Conservation (phyloP, 2,797 vertebrate genomes). For the Sparus aurata region DNA sequence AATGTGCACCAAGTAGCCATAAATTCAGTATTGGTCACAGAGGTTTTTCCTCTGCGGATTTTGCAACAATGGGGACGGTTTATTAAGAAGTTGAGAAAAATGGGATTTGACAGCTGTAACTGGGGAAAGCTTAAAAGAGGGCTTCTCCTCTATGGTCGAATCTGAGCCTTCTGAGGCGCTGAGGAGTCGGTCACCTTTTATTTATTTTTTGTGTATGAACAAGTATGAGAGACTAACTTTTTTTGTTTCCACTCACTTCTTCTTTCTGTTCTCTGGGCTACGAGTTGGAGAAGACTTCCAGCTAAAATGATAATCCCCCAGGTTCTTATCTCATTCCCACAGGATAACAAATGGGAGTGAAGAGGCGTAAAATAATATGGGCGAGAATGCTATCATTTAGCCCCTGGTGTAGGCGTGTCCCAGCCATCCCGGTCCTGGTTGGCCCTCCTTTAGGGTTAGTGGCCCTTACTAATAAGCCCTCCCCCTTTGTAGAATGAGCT, state of each 20-base stretch:
- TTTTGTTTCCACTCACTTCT: constrained; percentile 37
- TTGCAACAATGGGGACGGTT: constrained; percentile 67
- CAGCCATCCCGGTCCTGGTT: constrained; percentile 71
- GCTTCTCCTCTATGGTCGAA: constrained; percentile 50
- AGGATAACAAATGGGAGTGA: constrained; percentile 96
- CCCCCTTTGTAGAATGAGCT: constrained; percentile 64
- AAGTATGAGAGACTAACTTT: constrained; percentile 27
- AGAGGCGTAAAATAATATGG: constrained; percentile 98
- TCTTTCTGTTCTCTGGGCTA: neutral
- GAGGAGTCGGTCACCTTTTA: constrained; percentile 33
- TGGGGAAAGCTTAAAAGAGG: constrained; percentile 59
- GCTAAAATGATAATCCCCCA: constrained; percentile 89
- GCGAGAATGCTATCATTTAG: constrained; percentile 93
- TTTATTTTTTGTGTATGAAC: neutral
- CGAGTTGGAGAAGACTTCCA: constrained; percentile 87
- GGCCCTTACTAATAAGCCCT: constrained; percentile 65
- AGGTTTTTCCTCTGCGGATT: constrained; percentile 71
- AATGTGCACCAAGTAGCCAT: constrained; percentile 54
- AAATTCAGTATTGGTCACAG: constrained; percentile 70
- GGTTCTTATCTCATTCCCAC: constrained; percentile 96
- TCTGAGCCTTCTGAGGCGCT: constrained; percentile 5
- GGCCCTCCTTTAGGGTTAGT: constrained; percentile 85
- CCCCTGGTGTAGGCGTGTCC: constrained; percentile 89
- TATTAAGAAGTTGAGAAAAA: constrained; percentile 85
- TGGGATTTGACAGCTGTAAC: constrained; percentile 82